phyloP scores from a whole-genome alignment of 2,113 vertebrate genomes.

The Macquaria ambigua region DNA sequence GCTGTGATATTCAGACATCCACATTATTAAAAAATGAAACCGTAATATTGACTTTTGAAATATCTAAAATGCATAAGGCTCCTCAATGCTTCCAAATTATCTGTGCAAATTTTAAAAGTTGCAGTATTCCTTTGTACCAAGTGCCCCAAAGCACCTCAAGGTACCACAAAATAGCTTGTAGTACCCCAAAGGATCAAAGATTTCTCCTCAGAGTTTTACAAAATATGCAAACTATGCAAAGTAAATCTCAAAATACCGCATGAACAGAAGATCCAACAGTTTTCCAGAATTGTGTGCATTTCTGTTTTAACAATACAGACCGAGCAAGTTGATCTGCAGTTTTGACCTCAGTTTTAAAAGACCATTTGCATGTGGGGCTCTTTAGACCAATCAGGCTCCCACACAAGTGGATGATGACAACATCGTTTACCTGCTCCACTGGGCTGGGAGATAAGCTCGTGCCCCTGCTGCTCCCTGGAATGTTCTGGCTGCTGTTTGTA shows the following conservation, averaged over 20 bases:
- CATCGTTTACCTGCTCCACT: slow-evolving; percentile 83
- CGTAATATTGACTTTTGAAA: slow-evolving; percentile 55
- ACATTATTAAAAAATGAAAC: slow-evolving; percentile 68
- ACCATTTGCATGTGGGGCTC: slow-evolving; percentile 47
- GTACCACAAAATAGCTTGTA: slow-evolving; percentile 5
- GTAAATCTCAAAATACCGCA: not conserved
- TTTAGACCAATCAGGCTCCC: slow-evolving; percentile 61
- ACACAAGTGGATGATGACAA: slow-evolving; percentile 74
- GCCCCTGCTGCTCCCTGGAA: slow-evolving; percentile 74
- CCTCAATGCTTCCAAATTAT: slow-evolving; percentile 35
- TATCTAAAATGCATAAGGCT: slow-evolving; percentile 28
- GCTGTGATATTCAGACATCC: slow-evolving; percentile 64
- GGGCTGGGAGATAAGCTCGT: slow-evolving; percentile 79
- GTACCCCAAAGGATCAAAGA: slow-evolving; percentile 11
- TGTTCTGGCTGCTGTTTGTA: slow-evolving; percentile 71
- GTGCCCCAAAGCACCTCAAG: slow-evolving; percentile 29
- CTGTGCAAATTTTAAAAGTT: slow-evolving; percentile 34
- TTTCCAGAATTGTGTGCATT: not conserved
- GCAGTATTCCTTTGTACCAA: slow-evolving; percentile 7
- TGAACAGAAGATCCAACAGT: not conserved
- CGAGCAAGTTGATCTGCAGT: slow-evolving; percentile 26
- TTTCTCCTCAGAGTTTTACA: slow-evolving; percentile 19
- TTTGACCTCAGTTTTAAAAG: slow-evolving; percentile 34
- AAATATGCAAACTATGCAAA: slow-evolving; percentile 13
- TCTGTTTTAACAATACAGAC: not conserved